Evolutionary conservation across 1,140 invertebrate species (phyloP), one percentile per base, ranked within the genome.

Genomic region (Eufriesea mexicana): DNA sequence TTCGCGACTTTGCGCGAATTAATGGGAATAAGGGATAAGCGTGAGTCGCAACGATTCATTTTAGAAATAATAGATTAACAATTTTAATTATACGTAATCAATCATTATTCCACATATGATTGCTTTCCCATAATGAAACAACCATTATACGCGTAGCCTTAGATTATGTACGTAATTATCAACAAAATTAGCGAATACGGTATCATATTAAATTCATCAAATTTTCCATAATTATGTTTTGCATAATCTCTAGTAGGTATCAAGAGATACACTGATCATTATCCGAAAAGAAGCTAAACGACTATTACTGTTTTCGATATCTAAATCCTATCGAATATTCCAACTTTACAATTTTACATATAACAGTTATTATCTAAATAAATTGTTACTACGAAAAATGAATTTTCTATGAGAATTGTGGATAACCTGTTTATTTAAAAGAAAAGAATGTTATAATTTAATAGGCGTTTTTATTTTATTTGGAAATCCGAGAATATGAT

Each of bases 211-310:
- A 72, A 61, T 74, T 61, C 42, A 61, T 74, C 55, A 47, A 74
- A 74, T 75, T 62, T 61, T 47, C 73, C 25, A 28, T 75, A 73
- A 62, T 75, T 62, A 75, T 75, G 25, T 75, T 35, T 49, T 49
- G 16, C 57, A 35, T 75, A 28, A 61, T 49, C 45, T 74, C 72
- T 14, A 61, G 35, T 61, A 61, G 16, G 42, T 59, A 59, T 74
- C 55, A 47, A 28, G 70, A 55, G 51, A 35, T 28, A 25, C 8
- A 2, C 16, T 54, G 49, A 54, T 72, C 12, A 71, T 35, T 70
- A 72, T 28, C 20, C 20, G 14, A 4, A 25, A 55, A 18, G 7
- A 55, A 57, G 20, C 20, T 10, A 18, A 25, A 35, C 28, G 20
- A n/a, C 23, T 55, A 25, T 57, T 20, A n/a, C 23, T 20, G 2